Conservation (phyloP, 2,113 vertebrate genomes). For the Ctenodactylus gundi region DNA sequence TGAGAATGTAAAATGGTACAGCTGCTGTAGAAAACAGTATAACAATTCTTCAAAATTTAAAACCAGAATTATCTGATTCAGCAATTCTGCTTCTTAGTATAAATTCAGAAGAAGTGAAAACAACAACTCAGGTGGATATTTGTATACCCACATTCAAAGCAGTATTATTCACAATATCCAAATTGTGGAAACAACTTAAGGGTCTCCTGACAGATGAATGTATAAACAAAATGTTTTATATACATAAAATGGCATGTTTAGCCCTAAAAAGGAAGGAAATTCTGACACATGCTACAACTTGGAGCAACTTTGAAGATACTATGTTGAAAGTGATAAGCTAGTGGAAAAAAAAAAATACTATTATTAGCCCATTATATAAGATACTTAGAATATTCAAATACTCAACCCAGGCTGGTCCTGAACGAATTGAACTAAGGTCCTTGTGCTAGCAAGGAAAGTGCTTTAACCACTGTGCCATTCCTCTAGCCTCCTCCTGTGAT, state of each 20-base stretch:
- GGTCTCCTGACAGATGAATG: not conserved
- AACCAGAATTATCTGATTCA: conserved; percentile 8
- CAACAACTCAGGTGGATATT: not conserved
- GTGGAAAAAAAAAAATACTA: not conserved
- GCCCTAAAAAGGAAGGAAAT: conserved; percentile 9
- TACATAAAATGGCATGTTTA: not conserved
- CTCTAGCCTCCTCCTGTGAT: no score
- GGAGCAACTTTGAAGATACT: not conserved
- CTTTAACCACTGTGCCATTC: no score
- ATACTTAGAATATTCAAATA: not conserved
- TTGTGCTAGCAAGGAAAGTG: no score
- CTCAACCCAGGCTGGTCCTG: not conserved
- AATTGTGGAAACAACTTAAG: not conserved
- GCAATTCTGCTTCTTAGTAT: not conserved
- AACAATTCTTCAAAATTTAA: not conserved
- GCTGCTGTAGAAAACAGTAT: not conserved
- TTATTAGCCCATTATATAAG: not conserved
- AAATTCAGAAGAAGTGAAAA: conserved; percentile 11
- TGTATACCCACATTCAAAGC: not conserved
- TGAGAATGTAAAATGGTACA: not conserved
- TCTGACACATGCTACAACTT: not conserved
- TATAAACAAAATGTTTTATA: not conserved
- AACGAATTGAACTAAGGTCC: no score
- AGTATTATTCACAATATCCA: not conserved
- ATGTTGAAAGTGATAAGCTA: not conserved